A percentile compares a stretch with the other conserved stretches of the same genome.
Evolutionary conservation across 2,113 vertebrate genomes (phyloP).

Genomic region (Reinhardtius hippoglossoides): DNA sequence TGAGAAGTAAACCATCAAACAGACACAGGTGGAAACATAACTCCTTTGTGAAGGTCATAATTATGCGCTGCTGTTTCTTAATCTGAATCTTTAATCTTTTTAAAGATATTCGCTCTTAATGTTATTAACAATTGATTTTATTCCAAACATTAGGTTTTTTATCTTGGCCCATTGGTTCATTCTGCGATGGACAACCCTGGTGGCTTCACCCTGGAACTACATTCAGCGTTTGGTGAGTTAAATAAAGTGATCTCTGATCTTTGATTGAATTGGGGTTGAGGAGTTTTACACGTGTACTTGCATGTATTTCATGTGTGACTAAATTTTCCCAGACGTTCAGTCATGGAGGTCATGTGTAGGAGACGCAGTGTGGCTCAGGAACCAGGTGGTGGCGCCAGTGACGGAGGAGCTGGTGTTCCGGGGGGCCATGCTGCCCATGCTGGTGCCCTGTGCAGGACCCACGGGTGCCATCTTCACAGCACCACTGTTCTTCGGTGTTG

Average conservation of each 20-base stretch:
- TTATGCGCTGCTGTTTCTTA: neutral
- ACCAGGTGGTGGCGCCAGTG: slow-evolving; percentile 87
- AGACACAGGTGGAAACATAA: no score
- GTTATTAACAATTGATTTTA: slow-evolving; percentile 24
- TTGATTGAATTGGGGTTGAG: neutral
- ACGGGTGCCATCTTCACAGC: slow-evolving; percentile 81
- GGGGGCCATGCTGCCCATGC: slow-evolving; percentile 80
- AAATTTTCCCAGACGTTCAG: slow-evolving; percentile 71
- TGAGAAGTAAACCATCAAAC: no score
- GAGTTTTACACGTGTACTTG: slow-evolving; percentile 24
- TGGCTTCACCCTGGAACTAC: slow-evolving; percentile 77
- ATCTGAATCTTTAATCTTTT: slow-evolving; percentile 14
- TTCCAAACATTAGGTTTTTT: slow-evolving; percentile 49
- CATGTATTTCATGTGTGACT: slow-evolving; percentile 13
- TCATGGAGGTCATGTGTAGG: slow-evolving; percentile 79
- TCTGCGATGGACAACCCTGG: slow-evolving; percentile 56
- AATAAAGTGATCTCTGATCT: neutral
- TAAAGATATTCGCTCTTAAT: neutral
- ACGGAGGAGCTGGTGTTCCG: slow-evolving; percentile 87
- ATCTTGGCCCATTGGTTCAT: slow-evolving; percentile 48
- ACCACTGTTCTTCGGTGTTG: slow-evolving; percentile 83
- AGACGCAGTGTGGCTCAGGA: slow-evolving; percentile 86
- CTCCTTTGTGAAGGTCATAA: slow-evolving; percentile 11
- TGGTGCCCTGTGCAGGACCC: slow-evolving; percentile 82
- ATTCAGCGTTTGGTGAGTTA: slow-evolving; percentile 79